A percentile compares a stretch with the other conserved stretches of the same genome.
Evolutionary conservation across 2,888 invertebrate species (phyloP).

Genomic region (Cerastis leucographa): DNA sequence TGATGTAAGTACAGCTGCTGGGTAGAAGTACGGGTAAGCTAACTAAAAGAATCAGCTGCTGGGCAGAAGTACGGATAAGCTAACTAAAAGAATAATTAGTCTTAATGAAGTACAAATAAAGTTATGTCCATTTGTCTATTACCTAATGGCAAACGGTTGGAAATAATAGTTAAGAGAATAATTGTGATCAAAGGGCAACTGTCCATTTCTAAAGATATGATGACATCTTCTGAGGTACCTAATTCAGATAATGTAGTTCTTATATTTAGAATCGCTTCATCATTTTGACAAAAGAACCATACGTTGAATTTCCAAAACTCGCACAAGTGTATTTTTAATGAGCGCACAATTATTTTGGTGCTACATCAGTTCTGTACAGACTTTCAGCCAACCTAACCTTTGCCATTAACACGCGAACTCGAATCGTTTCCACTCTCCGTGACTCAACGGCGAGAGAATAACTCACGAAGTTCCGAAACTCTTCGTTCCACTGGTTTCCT

Average conservation of each 20-base stretch:
- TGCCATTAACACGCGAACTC: constrained; percentile 60
- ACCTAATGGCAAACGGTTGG: background rate
- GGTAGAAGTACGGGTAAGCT: background rate
- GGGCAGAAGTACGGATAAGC: background rate
- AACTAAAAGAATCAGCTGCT: background rate
- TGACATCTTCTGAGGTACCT: background rate
- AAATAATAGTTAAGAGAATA: constrained; percentile 6
- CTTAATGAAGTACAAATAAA: constrained; percentile 30
- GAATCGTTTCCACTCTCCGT: constrained; percentile 49
- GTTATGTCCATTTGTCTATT: background rate
- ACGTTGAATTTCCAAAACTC: constrained; percentile 29
- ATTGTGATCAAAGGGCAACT: background rate
- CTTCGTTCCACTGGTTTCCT: constrained; percentile 48
- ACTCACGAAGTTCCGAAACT: constrained; percentile 45
- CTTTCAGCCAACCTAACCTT: constrained; percentile 60
- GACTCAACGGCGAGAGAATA: constrained; percentile 37
- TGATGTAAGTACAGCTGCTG: background rate
- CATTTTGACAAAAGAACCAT: constrained; percentile 5
- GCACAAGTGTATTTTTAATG: constrained; percentile 53
- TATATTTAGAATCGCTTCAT: constrained; percentile 3
- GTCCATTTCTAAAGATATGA: background rate
- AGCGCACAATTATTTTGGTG: constrained; percentile 55
- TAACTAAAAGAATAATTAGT: constrained; percentile 9
- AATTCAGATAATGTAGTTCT: background rate
- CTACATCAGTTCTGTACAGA: constrained; percentile 56